Conservation (phyloP, 2,888 invertebrate species). For the Ectropis crepuscularia region DNA sequence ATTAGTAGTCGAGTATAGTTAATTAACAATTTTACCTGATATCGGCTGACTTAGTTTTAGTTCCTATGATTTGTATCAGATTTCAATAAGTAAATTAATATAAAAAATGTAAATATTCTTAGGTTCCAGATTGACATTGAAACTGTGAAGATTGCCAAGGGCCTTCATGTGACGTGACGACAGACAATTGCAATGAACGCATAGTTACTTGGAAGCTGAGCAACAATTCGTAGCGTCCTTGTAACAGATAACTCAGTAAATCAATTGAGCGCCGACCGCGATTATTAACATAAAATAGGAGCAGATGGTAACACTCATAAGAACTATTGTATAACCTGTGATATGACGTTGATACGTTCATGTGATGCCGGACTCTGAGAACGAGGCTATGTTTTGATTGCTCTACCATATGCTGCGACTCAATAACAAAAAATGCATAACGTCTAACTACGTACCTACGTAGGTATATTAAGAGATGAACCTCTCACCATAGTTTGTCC, state of each 20-base stretch:
- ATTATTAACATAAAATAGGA: slow-evolving; percentile 56
- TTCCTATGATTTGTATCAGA: no score
- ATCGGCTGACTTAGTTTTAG: no score
- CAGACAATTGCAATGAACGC: slow-evolving; percentile 50
- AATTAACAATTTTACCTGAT: no score
- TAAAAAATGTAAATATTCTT: no score
- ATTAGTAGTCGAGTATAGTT: no score
- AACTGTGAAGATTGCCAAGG: no score
- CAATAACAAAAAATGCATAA: slow-evolving; percentile 5
- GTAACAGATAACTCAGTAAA: slow-evolving; percentile 65
- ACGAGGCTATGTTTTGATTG: slow-evolving; percentile 32
- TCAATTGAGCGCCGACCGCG: slow-evolving; percentile 59
- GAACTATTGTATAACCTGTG: slow-evolving; percentile 7
- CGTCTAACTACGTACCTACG: neutral
- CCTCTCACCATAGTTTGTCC: no score
- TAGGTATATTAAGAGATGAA: no score
- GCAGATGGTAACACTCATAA: slow-evolving; percentile 38
- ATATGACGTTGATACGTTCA: slow-evolving; percentile 14
- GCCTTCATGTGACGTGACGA: slow-evolving; percentile 36
- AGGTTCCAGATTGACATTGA: no score
- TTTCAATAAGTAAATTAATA: no score
- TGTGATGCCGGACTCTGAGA: slow-evolving; percentile 20
- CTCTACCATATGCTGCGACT: slow-evolving; percentile 17
- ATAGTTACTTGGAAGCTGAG: slow-evolving; percentile 18
- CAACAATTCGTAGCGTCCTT: slow-evolving; percentile 63